phyloP scores from a whole-genome alignment of 2,113 vertebrate species.

The Periophthalmus modestus region DNA sequence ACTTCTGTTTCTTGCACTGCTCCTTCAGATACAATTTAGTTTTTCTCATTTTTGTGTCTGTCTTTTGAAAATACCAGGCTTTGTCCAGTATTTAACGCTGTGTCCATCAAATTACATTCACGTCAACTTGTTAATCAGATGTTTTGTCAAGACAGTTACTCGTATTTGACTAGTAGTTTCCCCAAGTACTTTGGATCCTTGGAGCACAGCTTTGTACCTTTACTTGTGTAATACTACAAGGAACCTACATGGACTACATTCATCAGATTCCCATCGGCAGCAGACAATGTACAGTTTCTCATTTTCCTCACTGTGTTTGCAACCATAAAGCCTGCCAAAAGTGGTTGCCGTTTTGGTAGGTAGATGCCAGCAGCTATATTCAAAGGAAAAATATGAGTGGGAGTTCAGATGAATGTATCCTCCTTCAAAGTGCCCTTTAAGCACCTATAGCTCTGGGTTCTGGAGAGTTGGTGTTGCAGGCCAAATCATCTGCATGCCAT shows the following conservation, averaged over 20 bases:
- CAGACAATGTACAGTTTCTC: neutral
- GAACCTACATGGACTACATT: neutral
- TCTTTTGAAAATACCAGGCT: too few species aligned
- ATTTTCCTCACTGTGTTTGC: neutral
- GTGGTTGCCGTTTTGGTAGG: neutral
- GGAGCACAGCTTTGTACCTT: too few species aligned
- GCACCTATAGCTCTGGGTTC: neutral
- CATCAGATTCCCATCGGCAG: neutral
- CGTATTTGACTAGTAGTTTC: too few species aligned
- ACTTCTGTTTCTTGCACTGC: too few species aligned
- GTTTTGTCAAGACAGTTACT: too few species aligned
- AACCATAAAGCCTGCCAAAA: neutral
- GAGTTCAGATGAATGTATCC: slow-evolving; percentile 3
- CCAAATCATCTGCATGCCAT: neutral
- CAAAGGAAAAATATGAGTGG: neutral
- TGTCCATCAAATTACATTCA: too few species aligned
- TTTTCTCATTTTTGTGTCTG: too few species aligned
- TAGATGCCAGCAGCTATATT: neutral
- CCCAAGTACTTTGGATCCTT: too few species aligned
- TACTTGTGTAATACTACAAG: too few species aligned
- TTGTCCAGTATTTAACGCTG: too few species aligned
- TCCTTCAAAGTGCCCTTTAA: slow-evolving; percentile 1
- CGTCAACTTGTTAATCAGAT: too few species aligned
- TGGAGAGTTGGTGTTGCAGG: neutral
- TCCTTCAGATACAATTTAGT: too few species aligned